Conservation (phyloP, 1,140 invertebrate genomes). For the Coboldia fuscipes region DNA sequence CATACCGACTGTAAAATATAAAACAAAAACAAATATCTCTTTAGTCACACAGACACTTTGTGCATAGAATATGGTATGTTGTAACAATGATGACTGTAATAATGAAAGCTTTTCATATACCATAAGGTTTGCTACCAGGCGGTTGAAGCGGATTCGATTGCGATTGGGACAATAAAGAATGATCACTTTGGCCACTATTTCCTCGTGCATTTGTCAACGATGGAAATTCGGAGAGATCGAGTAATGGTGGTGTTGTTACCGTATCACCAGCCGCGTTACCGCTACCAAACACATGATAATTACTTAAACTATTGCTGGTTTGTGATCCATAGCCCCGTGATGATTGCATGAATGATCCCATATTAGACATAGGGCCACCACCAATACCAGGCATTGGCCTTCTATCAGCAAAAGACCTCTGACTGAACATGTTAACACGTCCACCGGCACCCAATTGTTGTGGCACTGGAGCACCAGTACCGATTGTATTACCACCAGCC, state of each 20-base stretch:
- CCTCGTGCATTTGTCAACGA: slow-evolving; percentile 60
- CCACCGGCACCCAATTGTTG: slow-evolving; percentile 25
- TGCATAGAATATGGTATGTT: slow-evolving; percentile 2
- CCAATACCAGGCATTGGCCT: slow-evolving; percentile 39
- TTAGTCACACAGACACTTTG: background rate
- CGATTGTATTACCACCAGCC: slow-evolving; percentile 29
- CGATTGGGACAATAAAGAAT: slow-evolving; percentile 46
- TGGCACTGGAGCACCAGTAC: no score
- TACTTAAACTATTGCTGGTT: slow-evolving; percentile 29
- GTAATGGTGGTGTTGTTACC: slow-evolving; percentile 50
- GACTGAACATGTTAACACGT: slow-evolving; percentile 41
- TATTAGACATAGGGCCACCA: slow-evolving; percentile 13
- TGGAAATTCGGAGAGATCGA: slow-evolving; percentile 78
- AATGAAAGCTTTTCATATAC: no score
- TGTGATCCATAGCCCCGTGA: slow-evolving; percentile 38
- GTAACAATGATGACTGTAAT: no score
- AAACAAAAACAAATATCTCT: slow-evolving; percentile 4
- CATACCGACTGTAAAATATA: slow-evolving; percentile 58
- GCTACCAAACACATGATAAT: slow-evolving; percentile 52
- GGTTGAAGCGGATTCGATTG: slow-evolving; percentile 56
- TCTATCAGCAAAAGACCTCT: slow-evolving; percentile 52
- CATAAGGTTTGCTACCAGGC: slow-evolving; percentile 73
- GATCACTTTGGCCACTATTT: slow-evolving; percentile 42
- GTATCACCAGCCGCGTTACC: slow-evolving; percentile 35
- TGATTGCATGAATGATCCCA: slow-evolving; percentile 21